Percentiles rank a stretch among this genome's conserved stretches.
Conservation (phyloP, 2,113 vertebrate genomes). For the Saimiri boliviensis region DNA sequence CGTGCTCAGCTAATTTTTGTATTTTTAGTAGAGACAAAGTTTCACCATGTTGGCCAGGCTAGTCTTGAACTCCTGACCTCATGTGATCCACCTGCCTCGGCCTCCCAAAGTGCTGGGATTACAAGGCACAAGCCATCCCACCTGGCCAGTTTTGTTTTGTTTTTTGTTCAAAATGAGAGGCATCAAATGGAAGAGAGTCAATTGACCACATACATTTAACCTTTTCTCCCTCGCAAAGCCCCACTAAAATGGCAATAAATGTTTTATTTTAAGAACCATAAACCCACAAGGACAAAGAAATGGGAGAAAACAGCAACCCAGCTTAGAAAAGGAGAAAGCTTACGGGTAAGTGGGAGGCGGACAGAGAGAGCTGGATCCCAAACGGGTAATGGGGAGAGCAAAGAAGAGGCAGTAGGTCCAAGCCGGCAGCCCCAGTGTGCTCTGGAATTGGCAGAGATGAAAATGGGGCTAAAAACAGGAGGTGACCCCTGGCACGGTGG, state of each 20-base stretch:
- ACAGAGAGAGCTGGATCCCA: no score
- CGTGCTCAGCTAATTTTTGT: no score
- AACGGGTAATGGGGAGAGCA: not conserved
- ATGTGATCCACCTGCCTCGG: no score
- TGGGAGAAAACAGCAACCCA: not conserved
- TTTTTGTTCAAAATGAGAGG: not conserved
- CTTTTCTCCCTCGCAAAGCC: not conserved
- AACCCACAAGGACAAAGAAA: not conserved
- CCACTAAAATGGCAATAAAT: not conserved
- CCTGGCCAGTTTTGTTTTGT: not conserved
- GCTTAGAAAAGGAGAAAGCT: slow-evolving; percentile 10
- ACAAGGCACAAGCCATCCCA: no score
- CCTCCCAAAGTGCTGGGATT: no score
- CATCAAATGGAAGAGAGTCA: not conserved
- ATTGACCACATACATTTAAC: not conserved
- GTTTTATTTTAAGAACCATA: slow-evolving; percentile 22
- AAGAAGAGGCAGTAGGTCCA: not conserved
- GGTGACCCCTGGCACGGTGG: not conserved
- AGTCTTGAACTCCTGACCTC: no score
- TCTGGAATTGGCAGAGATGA: not conserved
- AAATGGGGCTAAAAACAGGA: not conserved
- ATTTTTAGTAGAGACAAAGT: no score
- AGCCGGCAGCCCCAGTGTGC: accelerated
- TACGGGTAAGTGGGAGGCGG: not conserved
- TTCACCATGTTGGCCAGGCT: no score